A percentile compares a stretch with the other conserved stretches of the same genome.
Conservation (phyloP, 2,797 vertebrate species). For the Thamnophis elegans region DNA sequence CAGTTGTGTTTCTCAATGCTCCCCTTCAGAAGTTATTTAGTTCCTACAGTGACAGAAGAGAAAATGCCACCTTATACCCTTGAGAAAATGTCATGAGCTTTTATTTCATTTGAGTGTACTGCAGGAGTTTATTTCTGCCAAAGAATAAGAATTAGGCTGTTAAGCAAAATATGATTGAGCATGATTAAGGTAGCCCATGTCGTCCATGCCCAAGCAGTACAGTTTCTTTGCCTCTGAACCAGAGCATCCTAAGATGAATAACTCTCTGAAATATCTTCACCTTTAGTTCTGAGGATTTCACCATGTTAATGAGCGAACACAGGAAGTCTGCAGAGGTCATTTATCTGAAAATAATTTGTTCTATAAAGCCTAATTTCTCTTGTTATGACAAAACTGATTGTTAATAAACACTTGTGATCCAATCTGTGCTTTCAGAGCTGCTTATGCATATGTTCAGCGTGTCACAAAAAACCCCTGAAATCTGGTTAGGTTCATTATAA, state of each 20-base stretch:
- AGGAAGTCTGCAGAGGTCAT: constrained; percentile 21
- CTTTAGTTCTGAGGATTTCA: constrained; percentile 23
- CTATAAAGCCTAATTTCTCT: constrained; percentile 41
- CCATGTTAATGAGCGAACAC: constrained; percentile 26
- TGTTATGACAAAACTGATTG: constrained; percentile 39
- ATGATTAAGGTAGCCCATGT: neutral
- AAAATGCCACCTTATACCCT: neutral
- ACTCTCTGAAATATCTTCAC: constrained; percentile 31
- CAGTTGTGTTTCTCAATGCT: neutral
- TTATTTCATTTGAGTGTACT: neutral
- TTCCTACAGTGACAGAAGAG: neutral
- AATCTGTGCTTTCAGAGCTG: constrained; percentile 39
- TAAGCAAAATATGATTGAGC: neutral
- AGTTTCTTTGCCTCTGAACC: neutral
- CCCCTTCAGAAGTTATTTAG: neutral
- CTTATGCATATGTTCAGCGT: constrained; percentile 14
- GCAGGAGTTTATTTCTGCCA: neutral
- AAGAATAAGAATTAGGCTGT: neutral
- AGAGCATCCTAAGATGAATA: constrained; percentile 43
- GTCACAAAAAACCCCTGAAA: constrained; percentile 18
- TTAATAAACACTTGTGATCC: constrained; percentile 31
- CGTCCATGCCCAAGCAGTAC: neutral
- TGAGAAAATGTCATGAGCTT: neutral
- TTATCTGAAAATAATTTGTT: constrained; percentile 35
- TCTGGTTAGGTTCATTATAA: constrained; percentile 46